Evolutionary conservation across 2,888 invertebrate genomes (phyloP), one percentile per base, ranked within the genome.

Genomic region (Melolontha melolontha): DNA sequence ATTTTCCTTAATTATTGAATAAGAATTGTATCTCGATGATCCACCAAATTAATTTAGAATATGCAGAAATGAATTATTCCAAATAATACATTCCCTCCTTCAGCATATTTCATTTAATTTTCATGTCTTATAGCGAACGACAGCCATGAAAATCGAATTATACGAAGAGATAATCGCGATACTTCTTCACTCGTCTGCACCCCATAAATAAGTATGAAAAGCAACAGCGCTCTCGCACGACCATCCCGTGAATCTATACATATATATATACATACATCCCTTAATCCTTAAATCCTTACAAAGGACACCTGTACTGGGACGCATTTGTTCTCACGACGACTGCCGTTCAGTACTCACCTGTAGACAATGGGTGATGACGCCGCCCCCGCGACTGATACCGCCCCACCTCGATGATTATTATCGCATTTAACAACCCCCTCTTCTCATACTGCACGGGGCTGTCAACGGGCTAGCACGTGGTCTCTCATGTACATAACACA

Each of bases 381-480:
- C 71, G 71, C 74, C 74, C 72, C 72, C 75, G 72, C 73, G 59
- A 71, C 72, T 73, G 74, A 74, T 73, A 73, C 67, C 73, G 73
- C 77, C 78, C 81, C 78, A 77, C 79, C 77, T 74, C 77, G 72
- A 71, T 76, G 80, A 81, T 82, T 81, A 81, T 81, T 80, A 80
- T 81, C 81, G 76, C 80, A 81, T 81, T 81, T 80, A 78, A 77
- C 79, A 76, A 75, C 80, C 70, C 79, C 79, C 79, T 74, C 72
- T 67, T 66, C 55, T 75, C 79, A 81, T 79, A 80, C 76, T 76
- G 77, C 76, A 74, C 72, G 76, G 74, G 75, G 75, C 77, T 79
- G 80, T 79, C 80, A 80, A 72, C 76, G 79, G 76, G 78, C 73
- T 71, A 79, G 76, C 81, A 81, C 80, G 80, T 81, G 81, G 80